Conservation (phyloP, 2,888 invertebrate genomes). For the Mystacides longicornis region DNA sequence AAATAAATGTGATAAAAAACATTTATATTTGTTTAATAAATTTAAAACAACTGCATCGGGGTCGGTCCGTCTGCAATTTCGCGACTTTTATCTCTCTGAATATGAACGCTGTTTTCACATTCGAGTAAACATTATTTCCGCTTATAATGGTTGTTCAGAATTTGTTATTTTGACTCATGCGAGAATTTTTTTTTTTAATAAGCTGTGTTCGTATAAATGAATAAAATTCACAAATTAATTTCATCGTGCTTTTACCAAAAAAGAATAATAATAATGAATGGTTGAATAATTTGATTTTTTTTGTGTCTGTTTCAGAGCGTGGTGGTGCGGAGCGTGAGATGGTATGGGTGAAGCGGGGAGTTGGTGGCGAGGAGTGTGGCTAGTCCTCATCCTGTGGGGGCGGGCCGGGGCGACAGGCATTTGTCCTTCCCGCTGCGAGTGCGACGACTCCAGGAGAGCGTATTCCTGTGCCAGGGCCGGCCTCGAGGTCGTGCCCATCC, state of each 20-base stretch:
- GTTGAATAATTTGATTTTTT: neutral
- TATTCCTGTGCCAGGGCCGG: conserved; percentile 72
- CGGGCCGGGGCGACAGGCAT: conserved; percentile 43
- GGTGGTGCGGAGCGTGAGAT: conserved; percentile 45
- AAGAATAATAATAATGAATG: neutral
- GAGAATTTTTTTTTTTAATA: neutral
- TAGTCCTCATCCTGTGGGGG: conserved; percentile 34
- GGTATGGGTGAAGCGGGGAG: conserved; percentile 36
- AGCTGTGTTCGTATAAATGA: neutral
- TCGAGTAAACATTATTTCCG: neutral
- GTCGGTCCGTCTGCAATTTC: neutral
- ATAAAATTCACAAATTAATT: neutral
- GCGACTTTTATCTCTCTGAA: neutral
- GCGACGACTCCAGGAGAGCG: conserved; percentile 69
- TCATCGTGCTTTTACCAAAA: neutral
- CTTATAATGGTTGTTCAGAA: neutral
- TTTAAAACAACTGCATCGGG: neutral
- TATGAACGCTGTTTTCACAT: conserved; percentile 1
- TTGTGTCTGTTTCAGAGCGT: conserved; percentile 32
- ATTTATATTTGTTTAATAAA: neutral
- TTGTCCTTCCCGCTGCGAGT: conserved; percentile 75
- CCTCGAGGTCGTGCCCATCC: conserved; percentile 80
- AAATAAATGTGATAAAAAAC: too few relatives aligned
- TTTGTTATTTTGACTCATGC: neutral
- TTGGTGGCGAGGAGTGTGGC: conserved; percentile 45